Evolutionary conservation across 2,888 invertebrate species (phyloP).

Genomic region (Schizotus pectinicornis): DNA sequence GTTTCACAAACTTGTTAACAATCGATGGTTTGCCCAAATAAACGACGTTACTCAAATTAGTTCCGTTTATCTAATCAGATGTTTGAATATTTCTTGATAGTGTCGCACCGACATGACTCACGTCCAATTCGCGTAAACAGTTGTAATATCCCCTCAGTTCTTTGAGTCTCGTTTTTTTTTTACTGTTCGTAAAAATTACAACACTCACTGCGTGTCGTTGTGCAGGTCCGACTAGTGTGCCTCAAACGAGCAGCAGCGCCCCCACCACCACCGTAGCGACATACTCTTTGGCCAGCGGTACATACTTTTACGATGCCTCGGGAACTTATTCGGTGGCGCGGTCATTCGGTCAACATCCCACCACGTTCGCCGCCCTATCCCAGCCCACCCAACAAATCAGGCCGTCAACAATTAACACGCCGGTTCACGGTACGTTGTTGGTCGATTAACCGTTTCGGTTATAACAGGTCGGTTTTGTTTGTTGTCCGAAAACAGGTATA

Average conservation of each 20-base stretch:
- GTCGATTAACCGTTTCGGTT: not conserved
- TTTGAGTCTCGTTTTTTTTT: too few relatives aligned
- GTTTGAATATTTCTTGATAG: slow-evolving; percentile 1
- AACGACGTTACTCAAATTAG: too few relatives aligned
- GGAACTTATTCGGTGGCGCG: slow-evolving; percentile 51
- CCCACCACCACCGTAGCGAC: slow-evolving; percentile 51
- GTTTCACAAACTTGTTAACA: too few relatives aligned
- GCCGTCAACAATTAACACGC: slow-evolving; percentile 45
- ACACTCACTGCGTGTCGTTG: slow-evolving; percentile 4
- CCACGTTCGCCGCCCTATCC: slow-evolving; percentile 49
- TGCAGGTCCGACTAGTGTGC: slow-evolving; percentile 46
- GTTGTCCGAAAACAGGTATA: slow-evolving; percentile 33
- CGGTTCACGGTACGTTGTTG: slow-evolving; percentile 48
- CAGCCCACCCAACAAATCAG: slow-evolving; percentile 49
- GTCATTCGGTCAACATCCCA: slow-evolving; percentile 48
- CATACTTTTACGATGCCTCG: slow-evolving; percentile 55
- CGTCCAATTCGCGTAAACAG: too few relatives aligned
- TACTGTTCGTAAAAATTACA: too few relatives aligned
- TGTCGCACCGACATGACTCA: not conserved
- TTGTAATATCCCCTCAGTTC: too few relatives aligned
- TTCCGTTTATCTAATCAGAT: too few relatives aligned
- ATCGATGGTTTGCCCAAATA: too few relatives aligned
- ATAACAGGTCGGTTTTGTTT: not conserved
- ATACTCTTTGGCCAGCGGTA: slow-evolving; percentile 51
- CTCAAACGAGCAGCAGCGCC: slow-evolving; percentile 43